Evolutionary conservation across 2,888 invertebrate species (phyloP), one percentile per base, ranked within the genome.

Genomic region (Sphinx pinastri): DNA sequence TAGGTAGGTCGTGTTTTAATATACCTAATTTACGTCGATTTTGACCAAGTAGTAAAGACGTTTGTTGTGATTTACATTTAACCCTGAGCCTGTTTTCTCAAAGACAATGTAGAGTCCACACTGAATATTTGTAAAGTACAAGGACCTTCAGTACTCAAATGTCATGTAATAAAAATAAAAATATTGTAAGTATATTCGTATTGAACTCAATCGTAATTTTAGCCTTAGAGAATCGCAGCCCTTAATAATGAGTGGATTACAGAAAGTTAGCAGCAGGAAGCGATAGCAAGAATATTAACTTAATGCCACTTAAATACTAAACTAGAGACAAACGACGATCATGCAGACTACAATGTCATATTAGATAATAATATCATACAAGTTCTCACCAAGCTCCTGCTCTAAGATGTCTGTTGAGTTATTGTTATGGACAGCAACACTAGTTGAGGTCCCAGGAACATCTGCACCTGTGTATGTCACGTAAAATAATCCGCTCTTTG

Each of bases 341-440:
- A 47, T 63, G 63, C 63, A 63, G 11, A 49, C 16, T 13, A 63
- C n/a, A 12, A 19, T 47, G 58, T 66, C 11, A 69, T 73, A 71
- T 72, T 68, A 31, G 71, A 74, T 71, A 73, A 70, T 51, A 63
- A 72, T 71, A 72, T 70, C 38, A 38, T 69, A 38, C 8, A 60
- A 71, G 52, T 45, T 83, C 93, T 93, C 87, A 94, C 93, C 93
- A 79, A 92, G 89, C 78, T 91, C 90, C 77, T 91, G 89, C 78
- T 92, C 93, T 77, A 85, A 81, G 77, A 92, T 84, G 76, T 88
- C 89, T 68, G 83, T 81, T 67, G 80, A 82, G 81, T 85, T 84
- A 72, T 77, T 82, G 69, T 54, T 72, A 73, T 81, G 86, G 74
- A 86, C 81, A 69, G 87, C 80, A 70, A 81, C 75, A 73, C 81